Conservation (phyloP, 2,888 invertebrate genomes). For the Synanthedon tipuliformis region DNA sequence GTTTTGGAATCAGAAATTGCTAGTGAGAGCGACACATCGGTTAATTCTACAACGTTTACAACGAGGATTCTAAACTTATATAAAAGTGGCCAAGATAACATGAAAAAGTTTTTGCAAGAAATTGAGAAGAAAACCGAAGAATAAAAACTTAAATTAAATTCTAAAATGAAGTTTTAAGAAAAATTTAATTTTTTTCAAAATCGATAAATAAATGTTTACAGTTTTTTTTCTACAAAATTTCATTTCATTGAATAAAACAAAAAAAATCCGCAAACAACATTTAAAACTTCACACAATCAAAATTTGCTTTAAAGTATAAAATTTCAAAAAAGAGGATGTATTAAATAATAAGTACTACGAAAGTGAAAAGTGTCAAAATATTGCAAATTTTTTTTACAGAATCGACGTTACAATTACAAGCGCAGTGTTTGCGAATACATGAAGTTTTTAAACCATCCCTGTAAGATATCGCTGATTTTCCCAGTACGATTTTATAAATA, state of each 20-base stretch:
- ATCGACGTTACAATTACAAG: constrained; percentile 15
- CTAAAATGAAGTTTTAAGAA: too few species aligned
- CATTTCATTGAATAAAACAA: too few species aligned
- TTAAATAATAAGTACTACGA: too few species aligned
- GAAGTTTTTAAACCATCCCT: background rate
- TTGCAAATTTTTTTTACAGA: constrained; percentile 3
- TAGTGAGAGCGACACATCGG: constrained; percentile 28
- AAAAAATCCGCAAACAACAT: too few species aligned
- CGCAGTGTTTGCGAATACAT: constrained; percentile 6
- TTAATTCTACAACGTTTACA: constrained; percentile 17
- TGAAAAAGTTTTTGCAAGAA: constrained; percentile 37
- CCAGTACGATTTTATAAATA: background rate
- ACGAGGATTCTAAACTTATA: constrained; percentile 17
- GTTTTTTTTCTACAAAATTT: too few species aligned
- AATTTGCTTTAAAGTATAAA: too few species aligned
- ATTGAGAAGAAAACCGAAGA: constrained; percentile 20
- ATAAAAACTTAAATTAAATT: background rate
- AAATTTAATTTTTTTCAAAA: background rate
- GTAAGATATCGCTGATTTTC: background rate
- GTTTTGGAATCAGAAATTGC: constrained; percentile 45
- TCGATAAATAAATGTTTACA: background rate
- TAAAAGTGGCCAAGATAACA: constrained; percentile 27
- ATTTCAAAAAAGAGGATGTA: too few species aligned
- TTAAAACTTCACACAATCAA: too few species aligned
- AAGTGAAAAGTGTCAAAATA: too few species aligned